Evolutionary conservation across 1,140 invertebrate genomes (phyloP).

Genomic region (Argopecten irradians): DNA sequence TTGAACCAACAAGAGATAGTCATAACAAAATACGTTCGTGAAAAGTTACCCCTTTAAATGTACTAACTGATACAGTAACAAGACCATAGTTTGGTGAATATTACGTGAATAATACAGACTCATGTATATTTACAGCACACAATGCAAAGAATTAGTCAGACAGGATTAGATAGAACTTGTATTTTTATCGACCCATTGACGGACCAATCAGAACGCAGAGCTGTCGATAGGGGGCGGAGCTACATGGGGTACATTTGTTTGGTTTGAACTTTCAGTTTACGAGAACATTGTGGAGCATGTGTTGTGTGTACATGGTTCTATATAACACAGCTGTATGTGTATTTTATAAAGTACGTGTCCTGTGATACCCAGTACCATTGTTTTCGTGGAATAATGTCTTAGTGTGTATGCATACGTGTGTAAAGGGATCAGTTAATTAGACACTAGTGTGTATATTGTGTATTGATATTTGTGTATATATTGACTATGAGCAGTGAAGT

Average conservation of each 20-base stretch:
- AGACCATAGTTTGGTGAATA: background rate
- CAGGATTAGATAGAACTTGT: background rate
- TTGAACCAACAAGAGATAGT: background rate
- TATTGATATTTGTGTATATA: background rate
- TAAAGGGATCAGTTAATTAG: background rate
- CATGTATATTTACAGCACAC: background rate
- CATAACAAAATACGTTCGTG: no score
- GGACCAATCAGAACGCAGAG: background rate
- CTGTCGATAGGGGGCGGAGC: constrained; percentile 18
- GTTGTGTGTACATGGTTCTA: background rate
- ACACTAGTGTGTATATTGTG: background rate
- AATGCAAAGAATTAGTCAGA: background rate
- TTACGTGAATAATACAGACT: background rate
- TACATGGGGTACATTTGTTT: background rate
- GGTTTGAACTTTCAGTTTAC: constrained; percentile 17
- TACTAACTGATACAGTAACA: background rate
- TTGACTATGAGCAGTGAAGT: background rate
- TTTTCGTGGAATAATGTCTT: background rate
- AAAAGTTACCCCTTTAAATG: background rate
- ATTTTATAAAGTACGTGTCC: background rate
- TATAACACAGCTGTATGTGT: background rate
- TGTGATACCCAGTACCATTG: background rate
- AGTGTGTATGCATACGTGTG: background rate
- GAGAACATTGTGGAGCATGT: background rate
- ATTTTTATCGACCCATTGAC: background rate